Evolutionary conservation across 2,888 invertebrate genomes (phyloP), one percentile per base, ranked within the genome.

Genomic region (Caenorhabditis zanzibari): DNA sequence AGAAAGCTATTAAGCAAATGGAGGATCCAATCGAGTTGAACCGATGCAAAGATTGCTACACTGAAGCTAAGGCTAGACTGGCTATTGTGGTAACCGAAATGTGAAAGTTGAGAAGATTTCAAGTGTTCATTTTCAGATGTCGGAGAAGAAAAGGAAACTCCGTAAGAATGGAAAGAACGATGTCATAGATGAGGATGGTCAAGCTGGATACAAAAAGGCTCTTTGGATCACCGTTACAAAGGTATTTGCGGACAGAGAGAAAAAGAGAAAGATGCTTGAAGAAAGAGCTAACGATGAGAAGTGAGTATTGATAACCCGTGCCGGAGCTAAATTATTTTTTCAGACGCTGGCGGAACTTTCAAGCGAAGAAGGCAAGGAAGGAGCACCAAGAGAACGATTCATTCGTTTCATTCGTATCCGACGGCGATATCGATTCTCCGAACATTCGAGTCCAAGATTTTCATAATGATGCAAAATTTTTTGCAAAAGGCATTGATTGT

Each of bases 21-120:
- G 98, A 99, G 93, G 96, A 96, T 94, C 98, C 98, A 90, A 96
- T 96, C 82, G 96, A 97, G 0, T 95, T 97, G 90, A 96, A 96
- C 92, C 96, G 96, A 93, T 98, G 98, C 92, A 94, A 97, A 93
- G 97, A 97, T 90, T 96, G 99, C 85, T 97, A 98, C 86, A 96
- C 97, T 92, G 99, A 99, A 93, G 99, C 98, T 0, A 96, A 96
- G 93, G 96, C 96, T 71, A 94, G 97, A 88, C 96, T 97, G 26
- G 96, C 98, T 93, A 95, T 96, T 90, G 96, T 96, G 95, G 96
- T 96, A 47, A 63, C 7, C 7, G 52, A 22, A 1, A 22, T 24
- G 2, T 10, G 22, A 22, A 24, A 24, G 22, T 10, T 22, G 24
- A 32, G 38, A 7, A 16, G 9, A 12, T 22, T 12, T n/a, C n/a